These are phyloP conservation scores for Nysson spinosus DNA, from an alignment of 2,888 invertebrate genomes.

Conservation along the genomic window DNA sequence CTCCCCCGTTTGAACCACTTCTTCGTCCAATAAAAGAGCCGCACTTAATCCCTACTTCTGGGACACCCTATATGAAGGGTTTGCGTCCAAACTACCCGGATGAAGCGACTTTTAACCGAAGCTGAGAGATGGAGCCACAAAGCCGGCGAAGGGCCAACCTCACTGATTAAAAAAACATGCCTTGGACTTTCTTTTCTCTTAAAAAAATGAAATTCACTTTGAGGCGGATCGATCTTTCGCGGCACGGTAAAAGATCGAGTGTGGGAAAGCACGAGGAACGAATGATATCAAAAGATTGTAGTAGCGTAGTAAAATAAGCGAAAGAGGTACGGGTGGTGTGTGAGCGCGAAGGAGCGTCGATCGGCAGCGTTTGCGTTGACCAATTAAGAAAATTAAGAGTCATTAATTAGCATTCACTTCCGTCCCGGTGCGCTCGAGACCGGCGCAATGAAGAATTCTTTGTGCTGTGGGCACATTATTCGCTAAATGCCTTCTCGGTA, in stretches of 20 bases:
- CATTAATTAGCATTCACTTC: conserved; percentile 77
- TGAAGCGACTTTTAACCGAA: conserved; percentile 2
- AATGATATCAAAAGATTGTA: not conserved
- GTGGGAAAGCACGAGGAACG: conserved; percentile 33
- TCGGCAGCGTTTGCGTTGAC: conserved; percentile 63
- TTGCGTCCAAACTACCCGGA: conserved; percentile 39
- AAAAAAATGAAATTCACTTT: conserved; percentile 34
- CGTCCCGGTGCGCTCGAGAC: conserved; percentile 52
- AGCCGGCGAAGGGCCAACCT: not conserved
- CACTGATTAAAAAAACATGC: conserved; percentile 1
- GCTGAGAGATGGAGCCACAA: conserved; percentile 19
- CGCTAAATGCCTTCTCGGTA: conserved; percentile 57
- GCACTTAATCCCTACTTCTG: conserved; percentile 3
- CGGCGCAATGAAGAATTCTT: conserved; percentile 62
- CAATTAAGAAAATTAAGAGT: conserved; percentile 77
- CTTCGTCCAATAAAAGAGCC: too few relatives aligned
- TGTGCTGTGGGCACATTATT: conserved; percentile 71
- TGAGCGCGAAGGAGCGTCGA: conserved; percentile 30
- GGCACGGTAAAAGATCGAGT: conserved; percentile 20
- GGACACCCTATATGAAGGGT: conserved; percentile 48
- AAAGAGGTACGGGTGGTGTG: conserved; percentile 36
- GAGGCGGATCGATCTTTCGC: conserved; percentile 34
- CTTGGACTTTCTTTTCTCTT: conserved; percentile 31
- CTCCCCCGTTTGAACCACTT: too few relatives aligned
- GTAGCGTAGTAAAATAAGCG: conserved; percentile 3